These are phyloP conservation scores for Cyclophora punctaria DNA, from an alignment of 2,888 invertebrate genomes.

Conservation along the genomic window DNA sequence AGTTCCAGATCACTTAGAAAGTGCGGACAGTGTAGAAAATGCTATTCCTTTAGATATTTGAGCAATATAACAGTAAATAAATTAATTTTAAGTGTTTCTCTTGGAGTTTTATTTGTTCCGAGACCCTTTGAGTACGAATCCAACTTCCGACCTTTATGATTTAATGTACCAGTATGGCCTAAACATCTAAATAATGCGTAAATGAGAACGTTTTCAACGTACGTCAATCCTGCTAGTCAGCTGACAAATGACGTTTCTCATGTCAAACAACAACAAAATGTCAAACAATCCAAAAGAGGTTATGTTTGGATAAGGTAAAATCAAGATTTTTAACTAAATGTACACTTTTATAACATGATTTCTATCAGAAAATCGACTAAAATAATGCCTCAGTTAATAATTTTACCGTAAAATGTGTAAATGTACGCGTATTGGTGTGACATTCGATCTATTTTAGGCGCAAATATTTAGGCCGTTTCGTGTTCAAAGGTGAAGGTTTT, in stretches of 20 bases:
- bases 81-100: too few species aligned
- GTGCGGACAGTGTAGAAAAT: constrained; percentile 57
- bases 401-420: constrained; percentile 21
- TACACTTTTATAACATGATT: constrained; percentile 19
- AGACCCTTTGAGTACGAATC: too few species aligned
- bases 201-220: neutral
- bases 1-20: constrained; percentile 33
- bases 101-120: too few species aligned
- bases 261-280: constrained; percentile 18
- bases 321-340: constrained; percentile 26
- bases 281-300: constrained; percentile 37
- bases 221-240: constrained; percentile 14
- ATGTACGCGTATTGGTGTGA: constrained; percentile 29
- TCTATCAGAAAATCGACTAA: constrained; percentile 10
- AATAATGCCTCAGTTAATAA: constrained; percentile 14
- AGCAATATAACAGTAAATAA: too few species aligned
- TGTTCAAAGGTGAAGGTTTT: constrained; percentile 71
- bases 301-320: constrained; percentile 48
- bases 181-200: constrained; percentile 3
- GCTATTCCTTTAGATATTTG: constrained; percentile 36
- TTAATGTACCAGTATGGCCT: neutral
- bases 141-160: neutral
- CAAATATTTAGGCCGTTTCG: constrained; percentile 56
- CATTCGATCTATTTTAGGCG: constrained; percentile 62
- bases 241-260: constrained; percentile 19